phyloP scores from a whole-genome alignment of 2,797 vertebrate species.

The Lycodopsis pacificus region DNA sequence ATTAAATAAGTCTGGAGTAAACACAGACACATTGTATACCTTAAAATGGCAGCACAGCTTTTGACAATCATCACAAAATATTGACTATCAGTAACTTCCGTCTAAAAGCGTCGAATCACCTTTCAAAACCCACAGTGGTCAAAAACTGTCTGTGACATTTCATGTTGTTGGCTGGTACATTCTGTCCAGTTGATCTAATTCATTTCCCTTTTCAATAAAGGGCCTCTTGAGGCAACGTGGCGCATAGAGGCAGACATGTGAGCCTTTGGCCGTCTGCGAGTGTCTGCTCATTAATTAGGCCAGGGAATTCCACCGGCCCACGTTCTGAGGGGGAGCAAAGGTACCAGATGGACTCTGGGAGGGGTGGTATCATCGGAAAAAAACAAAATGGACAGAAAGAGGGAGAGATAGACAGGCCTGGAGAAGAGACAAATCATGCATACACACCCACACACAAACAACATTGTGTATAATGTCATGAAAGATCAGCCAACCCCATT shows the following conservation, averaged over 20 bases:
- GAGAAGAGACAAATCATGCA: slow-evolving; percentile 56
- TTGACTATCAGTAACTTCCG: background rate
- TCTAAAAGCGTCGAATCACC: slow-evolving; percentile 22
- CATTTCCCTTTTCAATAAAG: slow-evolving; percentile 85
- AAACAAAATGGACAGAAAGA: slow-evolving; percentile 67
- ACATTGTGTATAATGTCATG: slow-evolving; percentile 65
- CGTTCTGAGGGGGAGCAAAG: slow-evolving; percentile 83
- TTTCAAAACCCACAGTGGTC: slow-evolving; percentile 31
- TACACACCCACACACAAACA: slow-evolving; percentile 60
- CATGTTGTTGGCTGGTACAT: slow-evolving; percentile 76
- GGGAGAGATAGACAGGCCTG: slow-evolving; percentile 42
- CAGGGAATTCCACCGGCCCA: slow-evolving; percentile 85
- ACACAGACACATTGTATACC: background rate
- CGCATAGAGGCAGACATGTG: slow-evolving; percentile 79
- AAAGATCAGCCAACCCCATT: slow-evolving; percentile 43
- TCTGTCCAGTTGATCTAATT: slow-evolving; percentile 82
- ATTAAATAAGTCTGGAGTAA: background rate
- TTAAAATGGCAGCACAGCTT: background rate
- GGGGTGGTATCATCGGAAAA: slow-evolving; percentile 76
- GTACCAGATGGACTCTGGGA: slow-evolving; percentile 88
- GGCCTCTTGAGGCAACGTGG: slow-evolving; percentile 76
- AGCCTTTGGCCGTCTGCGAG: slow-evolving; percentile 84
- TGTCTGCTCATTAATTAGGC: slow-evolving; percentile 89
- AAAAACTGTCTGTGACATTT: slow-evolving; percentile 55
- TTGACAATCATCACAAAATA: background rate